phyloP scores from a whole-genome alignment of 2,797 vertebrate species.

The Rhinella marina region DNA sequence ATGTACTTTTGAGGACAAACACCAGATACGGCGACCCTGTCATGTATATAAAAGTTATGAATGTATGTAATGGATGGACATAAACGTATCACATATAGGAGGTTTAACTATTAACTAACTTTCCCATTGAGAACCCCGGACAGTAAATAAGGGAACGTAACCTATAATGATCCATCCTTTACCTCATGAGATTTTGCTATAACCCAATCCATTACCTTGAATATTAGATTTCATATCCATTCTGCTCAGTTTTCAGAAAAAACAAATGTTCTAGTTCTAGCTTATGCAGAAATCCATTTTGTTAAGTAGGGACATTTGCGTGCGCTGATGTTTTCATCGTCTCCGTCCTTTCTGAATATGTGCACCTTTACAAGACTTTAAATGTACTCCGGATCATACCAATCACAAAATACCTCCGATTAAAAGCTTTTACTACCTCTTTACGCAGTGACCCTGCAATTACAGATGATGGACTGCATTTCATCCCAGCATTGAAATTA shows the following conservation, averaged over 20 bases:
- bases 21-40: no score
- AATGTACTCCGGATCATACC: conserved; percentile 75
- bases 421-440: conserved; percentile 81
- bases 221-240: neutral
- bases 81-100: no score
- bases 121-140: no score
- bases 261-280: neutral
- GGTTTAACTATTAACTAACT: no score
- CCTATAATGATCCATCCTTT: neutral
- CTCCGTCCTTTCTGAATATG: conserved; percentile 70
- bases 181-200: neutral
- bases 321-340: conserved; percentile 58
- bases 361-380: conserved; percentile 72
- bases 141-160: neutral
- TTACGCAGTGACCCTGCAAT: conserved; percentile 77
- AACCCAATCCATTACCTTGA: neutral
- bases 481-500: conserved; percentile 80
- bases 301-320: conserved; percentile 7
- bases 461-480: conserved; percentile 81
- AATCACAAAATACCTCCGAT: conserved; percentile 77
- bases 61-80: no score
- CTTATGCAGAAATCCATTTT: conserved; percentile 22
- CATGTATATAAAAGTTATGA: no score
- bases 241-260: conserved; percentile 5
- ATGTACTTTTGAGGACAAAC: no score